These are phyloP conservation scores for Sterna hirundo DNA, from an alignment of 2,113 vertebrate genomes.

Conservation along the genomic window DNA sequence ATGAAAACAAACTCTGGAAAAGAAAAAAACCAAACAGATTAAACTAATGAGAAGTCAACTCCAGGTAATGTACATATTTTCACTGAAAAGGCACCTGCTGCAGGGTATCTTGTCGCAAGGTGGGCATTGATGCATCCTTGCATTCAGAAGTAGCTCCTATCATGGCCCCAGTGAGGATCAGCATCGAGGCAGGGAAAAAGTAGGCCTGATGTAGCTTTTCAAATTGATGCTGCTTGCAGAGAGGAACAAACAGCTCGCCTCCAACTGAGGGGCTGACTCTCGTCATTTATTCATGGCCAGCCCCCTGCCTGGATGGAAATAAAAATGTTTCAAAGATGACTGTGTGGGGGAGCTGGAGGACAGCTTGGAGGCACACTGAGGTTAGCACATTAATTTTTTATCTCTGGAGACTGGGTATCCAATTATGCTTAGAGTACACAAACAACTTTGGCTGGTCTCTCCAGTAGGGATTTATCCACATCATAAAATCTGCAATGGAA, in stretches of 20 bases:
- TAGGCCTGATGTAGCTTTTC: conserved; percentile 53
- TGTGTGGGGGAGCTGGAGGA: conserved; percentile 56
- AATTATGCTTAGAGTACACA: conserved; percentile 62
- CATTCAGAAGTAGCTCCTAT: conserved; percentile 47
- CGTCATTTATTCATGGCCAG: conserved; percentile 69
- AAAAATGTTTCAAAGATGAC: conserved; percentile 65
- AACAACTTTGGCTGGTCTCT: conserved; percentile 46
- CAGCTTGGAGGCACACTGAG: conserved; percentile 63
- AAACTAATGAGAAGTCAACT: conserved; percentile 11
- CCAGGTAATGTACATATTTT: conserved; percentile 18
- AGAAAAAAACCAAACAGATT: neutral
- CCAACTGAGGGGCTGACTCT: conserved; percentile 67
- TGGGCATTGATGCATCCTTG: conserved; percentile 12
- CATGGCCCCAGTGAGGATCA: neutral
- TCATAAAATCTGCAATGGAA: conserved; percentile 17
- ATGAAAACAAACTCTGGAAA: neutral
- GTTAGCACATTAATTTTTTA: conserved; percentile 66
- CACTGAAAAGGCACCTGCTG: conserved; percentile 28
- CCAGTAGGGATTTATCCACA: conserved; percentile 36
- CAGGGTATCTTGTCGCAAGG: neutral
- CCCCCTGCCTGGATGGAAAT: conserved; percentile 67
- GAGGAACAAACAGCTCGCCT: conserved; percentile 64
- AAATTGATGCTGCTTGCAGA: conserved; percentile 61
- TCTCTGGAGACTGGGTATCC: conserved; percentile 61
- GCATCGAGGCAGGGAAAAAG: conserved; percentile 23